Base-by-base conservation (phyloP, 2,113 vertebrate genomes). In the Zootoca vivipara region DNA sequence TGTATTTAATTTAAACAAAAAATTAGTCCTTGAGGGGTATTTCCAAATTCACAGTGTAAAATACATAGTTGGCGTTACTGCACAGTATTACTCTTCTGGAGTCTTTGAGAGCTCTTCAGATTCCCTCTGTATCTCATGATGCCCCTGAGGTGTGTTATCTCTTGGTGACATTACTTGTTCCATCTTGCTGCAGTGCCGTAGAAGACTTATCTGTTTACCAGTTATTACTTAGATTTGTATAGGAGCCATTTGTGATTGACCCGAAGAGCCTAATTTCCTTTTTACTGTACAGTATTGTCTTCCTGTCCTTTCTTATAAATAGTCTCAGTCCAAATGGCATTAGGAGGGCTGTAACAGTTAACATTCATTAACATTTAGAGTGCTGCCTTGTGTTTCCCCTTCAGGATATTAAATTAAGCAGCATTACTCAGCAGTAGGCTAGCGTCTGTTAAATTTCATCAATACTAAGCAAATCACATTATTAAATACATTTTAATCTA, bases 121-220 rank as follows among this genome's bases (percentile, higher is more conserved):
- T 78, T 88, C 72, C 78, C 90, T 82, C 78, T 81, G 1, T 3
- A 84, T 3, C 86, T 84, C 85, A 3, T 38, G 16, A 5, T 65
- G 73, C 92, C 94, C 94, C 95, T 82, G 90, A 93, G 88, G 88
- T 65, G 78, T 58, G 83, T 91, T 95, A 90, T 93, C 91, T 94
- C 92, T 90, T 78, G 7, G 92, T 62, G 83, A 80, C 93, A 91
- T 20, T 91, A 92, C 91, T 93, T 89, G 83, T 83, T 93, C 88
- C 90, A 82, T 87, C 91, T 91, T 46, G 73, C 79, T 88, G 89
- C 92, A 77, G 92, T n/a, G 83, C 2, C 2, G 75, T 1, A 9
- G 78, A 5, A 91, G 92, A 95, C 93, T 96, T 95, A 96, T 95
- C 93, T 96, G 94, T 95, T 96, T 96, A 94, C 92, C 84, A 75